A percentile compares a stretch with the other conserved stretches of the same genome.
Evolutionary conservation across 1,140 invertebrate species (phyloP).

Genomic region (Drosophila bocki): DNA sequence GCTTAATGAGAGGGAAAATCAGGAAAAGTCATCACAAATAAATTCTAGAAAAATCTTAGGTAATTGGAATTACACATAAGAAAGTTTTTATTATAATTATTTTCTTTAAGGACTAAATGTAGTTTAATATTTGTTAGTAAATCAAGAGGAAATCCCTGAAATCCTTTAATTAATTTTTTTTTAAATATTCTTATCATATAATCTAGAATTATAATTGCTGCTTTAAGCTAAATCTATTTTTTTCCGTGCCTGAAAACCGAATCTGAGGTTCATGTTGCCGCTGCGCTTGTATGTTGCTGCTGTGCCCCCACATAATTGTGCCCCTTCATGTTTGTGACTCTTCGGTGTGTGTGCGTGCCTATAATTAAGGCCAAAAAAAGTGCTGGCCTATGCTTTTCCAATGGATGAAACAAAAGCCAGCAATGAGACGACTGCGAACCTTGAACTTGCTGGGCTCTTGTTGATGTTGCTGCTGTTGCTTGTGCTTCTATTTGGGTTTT

Average conservation of each 20-base stretch:
- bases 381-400: slow-evolving; percentile 72
- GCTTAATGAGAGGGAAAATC: not conserved
- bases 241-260: slow-evolving; percentile 16
- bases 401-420: slow-evolving; percentile 56
- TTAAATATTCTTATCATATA: not conserved
- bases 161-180: not conserved
- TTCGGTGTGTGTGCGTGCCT: slow-evolving; percentile 63
- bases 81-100: not conserved
- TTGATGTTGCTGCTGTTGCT: slow-evolving; percentile 32
- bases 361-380: slow-evolving; percentile 77
- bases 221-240: not conserved
- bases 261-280: slow-evolving; percentile 31
- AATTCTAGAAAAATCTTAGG: not conserved
- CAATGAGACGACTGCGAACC: slow-evolving; percentile 50
- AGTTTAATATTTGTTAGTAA: not conserved
- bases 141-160: not conserved
- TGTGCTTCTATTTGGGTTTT: slow-evolving; percentile 38
- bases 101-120: not conserved
- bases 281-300: slow-evolving; percentile 33
- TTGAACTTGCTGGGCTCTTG: slow-evolving; percentile 66
- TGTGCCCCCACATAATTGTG: slow-evolving; percentile 35
- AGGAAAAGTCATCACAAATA: not conserved
- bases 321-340: slow-evolving; percentile 29
- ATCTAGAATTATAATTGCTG: not conserved
- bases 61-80: not conserved